These are phyloP conservation scores for Rhinoderma darwinii DNA, from an alignment of 2,113 vertebrate species.

Conservation along the genomic window DNA sequence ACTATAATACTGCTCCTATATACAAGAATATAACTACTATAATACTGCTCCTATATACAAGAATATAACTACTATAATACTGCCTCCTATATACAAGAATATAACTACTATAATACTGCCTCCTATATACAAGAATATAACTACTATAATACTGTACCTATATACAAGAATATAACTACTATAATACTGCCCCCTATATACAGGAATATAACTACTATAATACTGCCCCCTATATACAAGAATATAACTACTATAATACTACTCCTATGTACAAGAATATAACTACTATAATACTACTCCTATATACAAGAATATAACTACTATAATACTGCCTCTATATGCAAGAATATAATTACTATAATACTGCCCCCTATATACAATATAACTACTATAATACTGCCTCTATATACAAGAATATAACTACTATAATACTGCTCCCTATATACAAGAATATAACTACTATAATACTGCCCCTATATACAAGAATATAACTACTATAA, in stretches of 20 bases:
- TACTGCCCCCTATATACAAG: neutral
- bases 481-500: conserved; percentile 5
- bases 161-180: neutral
- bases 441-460: conserved; percentile 1
- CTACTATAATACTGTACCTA: neutral
- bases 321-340: neutral
- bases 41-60: neutral
- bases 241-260: conserved; percentile 16
- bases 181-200: neutral
- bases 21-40: no score
- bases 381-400: neutral
- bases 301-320: neutral
- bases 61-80: conserved; percentile 13
- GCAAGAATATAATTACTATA: conserved; percentile 3
- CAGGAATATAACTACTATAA: neutral
- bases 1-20: neutral
- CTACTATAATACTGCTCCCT: neutral
- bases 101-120: neutral
- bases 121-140: neutral
- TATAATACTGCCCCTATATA: neutral
- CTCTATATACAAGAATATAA: neutral
- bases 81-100: neutral
- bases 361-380: neutral
- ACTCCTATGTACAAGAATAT: neutral
- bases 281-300: neutral